A percentile compares a stretch with the other conserved stretches of the same genome.
phyloP scores from a whole-genome alignment of 2,113 vertebrate genomes.

The Pomatorhinus ruficollis region DNA sequence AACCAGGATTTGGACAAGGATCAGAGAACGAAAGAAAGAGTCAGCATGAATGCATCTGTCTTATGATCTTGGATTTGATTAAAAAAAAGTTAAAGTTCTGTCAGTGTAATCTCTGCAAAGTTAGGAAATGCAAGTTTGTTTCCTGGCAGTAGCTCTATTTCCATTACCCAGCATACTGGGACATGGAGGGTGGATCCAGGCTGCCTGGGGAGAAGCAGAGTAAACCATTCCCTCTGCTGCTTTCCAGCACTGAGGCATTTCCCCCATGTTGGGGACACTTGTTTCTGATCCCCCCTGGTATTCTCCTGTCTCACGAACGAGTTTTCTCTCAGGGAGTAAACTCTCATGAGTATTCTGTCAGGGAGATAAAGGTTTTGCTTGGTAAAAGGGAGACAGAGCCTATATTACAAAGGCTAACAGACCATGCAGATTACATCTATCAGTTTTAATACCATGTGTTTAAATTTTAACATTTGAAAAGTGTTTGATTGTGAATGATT shows the following conservation, averaged over 20 bases:
- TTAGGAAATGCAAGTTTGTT: not conserved
- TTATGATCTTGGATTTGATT: not conserved
- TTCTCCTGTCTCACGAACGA: accelerated
- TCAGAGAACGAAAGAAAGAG: not conserved
- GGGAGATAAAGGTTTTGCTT: not conserved
- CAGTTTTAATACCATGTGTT: not conserved
- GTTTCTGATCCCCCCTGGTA: not conserved
- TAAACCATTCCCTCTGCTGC: not conserved
- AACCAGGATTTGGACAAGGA: conserved; percentile 5
- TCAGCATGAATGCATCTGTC: not conserved
- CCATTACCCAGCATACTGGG: not conserved
- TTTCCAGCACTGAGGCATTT: not conserved
- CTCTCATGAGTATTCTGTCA: not conserved
- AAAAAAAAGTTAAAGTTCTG: not conserved
- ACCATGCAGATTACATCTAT: not conserved
- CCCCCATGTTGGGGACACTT: not conserved
- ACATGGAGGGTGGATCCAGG: not conserved
- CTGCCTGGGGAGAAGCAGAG: not conserved
- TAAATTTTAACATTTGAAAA: not conserved
- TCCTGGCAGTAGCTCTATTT: not conserved
- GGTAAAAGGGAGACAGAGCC: not conserved
- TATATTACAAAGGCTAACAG: not conserved
- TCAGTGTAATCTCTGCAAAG: not conserved
- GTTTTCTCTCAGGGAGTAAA: not conserved
- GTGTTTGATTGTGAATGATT: not conserved